phyloP scores from a whole-genome alignment of 2,113 vertebrate genomes.

The Amblyornis subalaris region DNA sequence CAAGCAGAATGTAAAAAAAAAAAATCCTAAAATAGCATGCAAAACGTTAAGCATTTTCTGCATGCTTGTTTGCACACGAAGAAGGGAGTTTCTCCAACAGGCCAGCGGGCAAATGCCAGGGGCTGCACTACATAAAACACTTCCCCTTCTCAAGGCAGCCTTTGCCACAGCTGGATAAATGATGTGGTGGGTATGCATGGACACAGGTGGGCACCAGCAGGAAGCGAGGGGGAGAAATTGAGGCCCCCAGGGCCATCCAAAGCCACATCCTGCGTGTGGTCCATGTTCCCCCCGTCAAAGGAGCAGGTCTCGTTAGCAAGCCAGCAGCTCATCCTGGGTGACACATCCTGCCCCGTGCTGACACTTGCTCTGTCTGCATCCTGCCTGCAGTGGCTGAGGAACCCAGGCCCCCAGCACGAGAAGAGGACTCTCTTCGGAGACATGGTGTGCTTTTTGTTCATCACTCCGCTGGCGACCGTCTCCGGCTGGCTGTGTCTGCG shows the following conservation, averaged over 20 bases:
- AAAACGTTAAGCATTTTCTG: neutral
- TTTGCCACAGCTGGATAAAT: neutral
- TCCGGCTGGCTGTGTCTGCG: slow-evolving; percentile 82
- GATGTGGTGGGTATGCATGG: fast-evolving
- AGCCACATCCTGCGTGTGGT: fast-evolving
- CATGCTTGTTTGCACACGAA: fast-evolving
- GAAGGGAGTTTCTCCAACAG: neutral
- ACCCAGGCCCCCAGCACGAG: slow-evolving; percentile 77
- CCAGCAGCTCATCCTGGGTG: neutral
- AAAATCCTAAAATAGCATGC: neutral
- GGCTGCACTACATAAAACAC: neutral
- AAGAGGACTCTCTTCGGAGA: slow-evolving; percentile 81
- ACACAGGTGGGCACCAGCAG: neutral
- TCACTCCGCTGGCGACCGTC: slow-evolving; percentile 77
- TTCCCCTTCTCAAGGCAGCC: neutral
- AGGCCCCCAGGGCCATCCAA: neutral
- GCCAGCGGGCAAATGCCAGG: neutral
- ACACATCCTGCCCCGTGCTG: neutral
- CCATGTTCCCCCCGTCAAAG: neutral
- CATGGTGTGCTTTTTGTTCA: slow-evolving; percentile 83
- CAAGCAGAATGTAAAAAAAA: neutral
- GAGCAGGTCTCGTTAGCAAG: neutral
- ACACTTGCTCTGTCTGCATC: slow-evolving; percentile 17
- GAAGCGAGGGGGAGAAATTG: neutral
- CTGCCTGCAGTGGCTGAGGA: slow-evolving; percentile 76